A percentile compares a stretch with the other conserved stretches of the same genome.
Conservation (phyloP, 2,113 vertebrate species). For the Galeopterus variegatus region DNA sequence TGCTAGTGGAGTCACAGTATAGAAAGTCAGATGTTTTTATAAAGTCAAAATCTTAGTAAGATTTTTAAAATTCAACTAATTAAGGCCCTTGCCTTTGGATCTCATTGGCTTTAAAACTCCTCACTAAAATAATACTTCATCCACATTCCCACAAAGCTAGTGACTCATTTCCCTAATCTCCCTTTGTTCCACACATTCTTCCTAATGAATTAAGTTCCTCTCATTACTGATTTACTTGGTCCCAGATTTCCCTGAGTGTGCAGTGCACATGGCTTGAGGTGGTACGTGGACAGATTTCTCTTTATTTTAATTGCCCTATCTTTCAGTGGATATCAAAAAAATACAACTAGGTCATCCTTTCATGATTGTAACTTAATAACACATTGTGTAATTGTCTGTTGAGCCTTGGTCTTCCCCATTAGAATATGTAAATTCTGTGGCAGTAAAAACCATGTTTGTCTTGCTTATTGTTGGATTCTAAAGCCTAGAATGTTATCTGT, state of each 20-base stretch:
- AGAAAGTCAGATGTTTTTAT: background rate
- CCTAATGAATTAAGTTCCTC: slow-evolving; percentile 21
- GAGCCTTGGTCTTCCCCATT: too few species aligned
- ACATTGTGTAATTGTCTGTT: too few species aligned
- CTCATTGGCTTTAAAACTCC: background rate
- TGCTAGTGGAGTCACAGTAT: background rate
- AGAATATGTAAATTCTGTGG: too few species aligned
- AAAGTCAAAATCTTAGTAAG: background rate
- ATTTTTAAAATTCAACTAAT: slow-evolving; percentile 42
- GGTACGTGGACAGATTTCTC: background rate
- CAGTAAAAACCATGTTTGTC: too few species aligned
- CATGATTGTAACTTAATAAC: too few species aligned
- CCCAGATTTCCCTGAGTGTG: background rate
- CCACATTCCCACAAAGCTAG: background rate
- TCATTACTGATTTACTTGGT: background rate
- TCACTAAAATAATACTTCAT: slow-evolving; percentile 13
- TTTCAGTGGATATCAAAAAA: slow-evolving; percentile 52
- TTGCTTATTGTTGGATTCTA: too few species aligned
- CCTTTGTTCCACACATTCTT: background rate
- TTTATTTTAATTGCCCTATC: background rate
- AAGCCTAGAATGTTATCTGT: too few species aligned
- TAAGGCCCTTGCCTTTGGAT: background rate
- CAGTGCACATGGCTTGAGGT: background rate
- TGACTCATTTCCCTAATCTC: background rate
- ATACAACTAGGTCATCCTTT: background rate